These are phyloP conservation scores for Lontra canadensis DNA, from an alignment of 2,113 vertebrate genomes.

Conservation along the genomic window DNA sequence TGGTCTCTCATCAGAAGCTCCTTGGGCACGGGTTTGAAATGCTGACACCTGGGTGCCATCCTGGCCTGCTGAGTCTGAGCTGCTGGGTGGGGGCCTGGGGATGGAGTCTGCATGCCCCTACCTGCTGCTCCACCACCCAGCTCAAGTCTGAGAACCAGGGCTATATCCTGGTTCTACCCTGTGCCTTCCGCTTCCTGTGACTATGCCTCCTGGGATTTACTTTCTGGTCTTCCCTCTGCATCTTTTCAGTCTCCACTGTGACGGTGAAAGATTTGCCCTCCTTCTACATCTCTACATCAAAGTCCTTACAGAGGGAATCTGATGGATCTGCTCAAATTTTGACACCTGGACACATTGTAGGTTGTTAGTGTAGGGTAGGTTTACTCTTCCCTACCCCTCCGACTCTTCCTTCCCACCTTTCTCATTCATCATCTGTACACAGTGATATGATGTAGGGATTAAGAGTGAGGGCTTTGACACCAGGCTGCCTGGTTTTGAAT, in stretches of 20 bases:
- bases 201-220: background rate
- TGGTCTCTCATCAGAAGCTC: background rate
- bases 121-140: no score
- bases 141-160: background rate
- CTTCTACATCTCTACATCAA: background rate
- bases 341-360: background rate
- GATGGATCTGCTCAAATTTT: background rate
- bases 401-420: background rate
- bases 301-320: background rate
- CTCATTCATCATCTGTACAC: background rate
- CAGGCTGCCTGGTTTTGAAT: background rate
- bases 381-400: background rate
- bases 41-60: background rate
- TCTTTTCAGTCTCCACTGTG: background rate
- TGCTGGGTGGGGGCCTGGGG: background rate
- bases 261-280: background rate
- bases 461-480: background rate
- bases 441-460: background rate
- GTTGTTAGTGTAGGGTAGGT: background rate
- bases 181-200: background rate
- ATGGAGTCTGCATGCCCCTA: no score
- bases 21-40: accelerated
- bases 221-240: background rate
- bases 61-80: background rate
- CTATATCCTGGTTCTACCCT: accelerated